These are phyloP conservation scores for Spicauda simplicius DNA, from an alignment of 2,888 invertebrate species.

Conservation along the genomic window DNA sequence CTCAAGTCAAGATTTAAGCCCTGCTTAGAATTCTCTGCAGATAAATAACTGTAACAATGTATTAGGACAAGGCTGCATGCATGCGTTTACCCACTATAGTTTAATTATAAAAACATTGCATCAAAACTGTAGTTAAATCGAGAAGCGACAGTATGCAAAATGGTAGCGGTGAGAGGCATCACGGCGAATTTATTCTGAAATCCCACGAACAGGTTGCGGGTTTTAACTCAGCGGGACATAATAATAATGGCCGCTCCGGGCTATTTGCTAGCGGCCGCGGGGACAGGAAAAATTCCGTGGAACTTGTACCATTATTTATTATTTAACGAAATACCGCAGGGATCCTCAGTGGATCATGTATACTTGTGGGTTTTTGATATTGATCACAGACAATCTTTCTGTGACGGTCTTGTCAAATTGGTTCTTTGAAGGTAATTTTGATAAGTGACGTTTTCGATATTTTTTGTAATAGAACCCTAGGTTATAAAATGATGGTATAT, in stretches of 20 bases:
- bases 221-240: conserved; percentile 25
- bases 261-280: conserved; percentile 11
- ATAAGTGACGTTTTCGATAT: too few relatives aligned
- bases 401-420: too few relatives aligned
- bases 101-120: not conserved
- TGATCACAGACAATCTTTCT: not conserved
- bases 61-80: too few relatives aligned
- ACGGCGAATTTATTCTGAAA: conserved; percentile 25
- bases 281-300: not conserved
- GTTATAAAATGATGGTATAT: too few relatives aligned
- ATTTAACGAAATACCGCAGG: not conserved
- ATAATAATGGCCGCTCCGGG: conserved; percentile 24
- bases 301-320: conserved; percentile 5
- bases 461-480: too few relatives aligned
- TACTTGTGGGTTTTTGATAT: not conserved
- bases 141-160: conserved; percentile 15
- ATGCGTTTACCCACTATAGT: too few relatives aligned
- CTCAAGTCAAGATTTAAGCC: too few relatives aligned
- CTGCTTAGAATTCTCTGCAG: too few relatives aligned
- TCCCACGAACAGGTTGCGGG: conserved; percentile 13
- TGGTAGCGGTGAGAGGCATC: conserved; percentile 11
- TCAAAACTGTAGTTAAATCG: conserved; percentile 10
- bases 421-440: too few relatives aligned
- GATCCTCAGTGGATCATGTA: not conserved
- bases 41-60: too few relatives aligned